Base-by-base conservation (phyloP, 1,140 invertebrate genomes). In the Uloborus diversus region DNA sequence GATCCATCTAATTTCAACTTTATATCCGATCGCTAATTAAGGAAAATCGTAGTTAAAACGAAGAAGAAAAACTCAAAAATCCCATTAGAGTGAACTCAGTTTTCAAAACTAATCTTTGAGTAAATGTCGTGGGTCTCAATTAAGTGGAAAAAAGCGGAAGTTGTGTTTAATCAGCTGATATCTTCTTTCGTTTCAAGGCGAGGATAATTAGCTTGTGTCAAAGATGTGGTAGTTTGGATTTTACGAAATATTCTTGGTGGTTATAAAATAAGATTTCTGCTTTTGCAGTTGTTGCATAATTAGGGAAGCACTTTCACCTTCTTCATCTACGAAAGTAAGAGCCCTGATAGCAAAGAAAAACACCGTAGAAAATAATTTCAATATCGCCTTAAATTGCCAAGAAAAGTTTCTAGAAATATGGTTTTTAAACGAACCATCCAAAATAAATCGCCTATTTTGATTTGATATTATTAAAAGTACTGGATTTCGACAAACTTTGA, bases 91-190 rank as follows among this genome's bases (percentile, higher is more conserved):
- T 62, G 32, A 76, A 65, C 32, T 76, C 37, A 76, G 42, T 76
- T 76, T 62, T 56, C 47, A 65, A 65, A 76, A 76, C 61, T 76
- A 76, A 76, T 53, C 73, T 61, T 65, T 76, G 47, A 65, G 73
- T 76, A 76, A 76, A 76, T 76, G 73, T 23, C 17, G 32, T 56
- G n/a, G 61, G 56, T 76, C 73, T 76, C 73, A 76, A 64, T 76
- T 65, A 76, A 76, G 56, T 49, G 33, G 23, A 76, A 76, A 61
- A 62, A 62, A 51, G 37, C 14, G 53, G 28, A 51, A 75, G 42
- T 27, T 56, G 25, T 64, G 59, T 76, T 76, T 76, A 65, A 76
- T 76, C 73, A 76, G 61, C 65, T 56, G 62, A 49, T 65, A 76
- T 76, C 73, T 76, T 76, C 61, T 76, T 76, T 65, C 73, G 53